Conservation (phyloP, 2,797 vertebrate genomes). For the Petrocephalus schoutedeni region DNA sequence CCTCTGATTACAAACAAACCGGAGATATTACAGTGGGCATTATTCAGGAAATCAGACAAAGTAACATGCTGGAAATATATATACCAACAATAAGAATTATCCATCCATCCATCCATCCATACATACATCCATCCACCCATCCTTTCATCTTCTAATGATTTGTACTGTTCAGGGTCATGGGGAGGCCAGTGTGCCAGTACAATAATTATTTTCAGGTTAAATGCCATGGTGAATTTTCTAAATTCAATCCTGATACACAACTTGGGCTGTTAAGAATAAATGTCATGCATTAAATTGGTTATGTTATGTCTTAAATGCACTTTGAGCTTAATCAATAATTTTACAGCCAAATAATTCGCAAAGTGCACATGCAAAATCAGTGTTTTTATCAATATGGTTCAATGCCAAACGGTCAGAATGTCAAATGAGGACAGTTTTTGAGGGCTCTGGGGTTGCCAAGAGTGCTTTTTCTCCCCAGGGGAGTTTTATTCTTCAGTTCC, state of each 20-base stretch:
- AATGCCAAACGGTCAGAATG: not conserved
- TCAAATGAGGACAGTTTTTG: not conserved
- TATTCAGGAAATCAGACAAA: not conserved
- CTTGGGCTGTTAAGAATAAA: not conserved
- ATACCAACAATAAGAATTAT: not conserved
- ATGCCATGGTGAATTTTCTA: not conserved
- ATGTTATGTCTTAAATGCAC: not conserved
- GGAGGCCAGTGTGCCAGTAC: not conserved
- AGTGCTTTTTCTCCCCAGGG: not conserved
- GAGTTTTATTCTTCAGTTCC: not conserved
- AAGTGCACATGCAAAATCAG: not conserved
- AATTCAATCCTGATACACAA: not conserved
- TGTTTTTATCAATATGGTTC: not conserved
- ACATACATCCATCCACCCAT: no score
- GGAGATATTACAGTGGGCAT: not conserved
- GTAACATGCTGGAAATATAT: not conserved
- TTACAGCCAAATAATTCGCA: not conserved
- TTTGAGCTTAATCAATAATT: not conserved
- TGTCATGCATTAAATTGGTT: not conserved
- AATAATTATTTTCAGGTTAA: not conserved
- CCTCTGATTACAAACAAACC: not conserved
- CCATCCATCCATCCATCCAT: not conserved
- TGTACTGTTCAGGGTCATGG: not conserved
- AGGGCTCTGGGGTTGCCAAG: not conserved
- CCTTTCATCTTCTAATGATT: not conserved